phyloP scores from a whole-genome alignment of 2,113 vertebrate genomes.

The Zeus faber region DNA sequence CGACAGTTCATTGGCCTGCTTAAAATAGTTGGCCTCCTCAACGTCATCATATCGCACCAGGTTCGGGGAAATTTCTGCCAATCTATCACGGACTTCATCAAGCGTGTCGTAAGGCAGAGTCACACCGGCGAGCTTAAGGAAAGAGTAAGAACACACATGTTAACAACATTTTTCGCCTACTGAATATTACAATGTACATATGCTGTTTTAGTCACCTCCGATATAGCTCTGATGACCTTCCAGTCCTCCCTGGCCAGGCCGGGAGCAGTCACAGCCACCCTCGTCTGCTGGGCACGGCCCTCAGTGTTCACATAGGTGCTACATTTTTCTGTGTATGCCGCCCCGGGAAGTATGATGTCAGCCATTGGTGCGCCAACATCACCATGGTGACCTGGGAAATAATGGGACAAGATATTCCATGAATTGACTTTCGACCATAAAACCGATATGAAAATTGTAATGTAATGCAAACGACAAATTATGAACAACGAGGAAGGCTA shows the following conservation, averaged over 20 bases:
- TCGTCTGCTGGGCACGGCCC: slow-evolving; percentile 89
- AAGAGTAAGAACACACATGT: slow-evolving; percentile 2
- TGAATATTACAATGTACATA: not conserved
- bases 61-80: slow-evolving; percentile 89
- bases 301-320: slow-evolving; percentile 92
- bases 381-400: slow-evolving; percentile 85
- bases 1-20: slow-evolving; percentile 84
- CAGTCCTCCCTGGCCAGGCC: slow-evolving; percentile 94
- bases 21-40: slow-evolving; percentile 92
- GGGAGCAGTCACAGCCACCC: slow-evolving; percentile 85
- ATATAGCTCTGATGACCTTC: slow-evolving; percentile 89
- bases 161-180: not conserved
- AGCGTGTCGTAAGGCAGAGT: slow-evolving; percentile 84
- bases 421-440: no score
- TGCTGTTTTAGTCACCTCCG: slow-evolving; percentile 76
- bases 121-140: slow-evolving; percentile 78
- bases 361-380: slow-evolving; percentile 91
- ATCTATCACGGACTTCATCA: slow-evolving; percentile 80
- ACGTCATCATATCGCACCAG: slow-evolving; percentile 89
- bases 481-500: not conserved
- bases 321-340: slow-evolving; percentile 91
- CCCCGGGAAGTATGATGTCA: slow-evolving; percentile 89
- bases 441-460: no score
- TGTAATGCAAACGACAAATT: no score
- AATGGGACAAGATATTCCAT: slow-evolving; percentile 15